Evolutionary conservation across 2,113 vertebrate species (phyloP), one percentile per base, ranked within the genome.

Genomic region (Sitta europaea): DNA sequence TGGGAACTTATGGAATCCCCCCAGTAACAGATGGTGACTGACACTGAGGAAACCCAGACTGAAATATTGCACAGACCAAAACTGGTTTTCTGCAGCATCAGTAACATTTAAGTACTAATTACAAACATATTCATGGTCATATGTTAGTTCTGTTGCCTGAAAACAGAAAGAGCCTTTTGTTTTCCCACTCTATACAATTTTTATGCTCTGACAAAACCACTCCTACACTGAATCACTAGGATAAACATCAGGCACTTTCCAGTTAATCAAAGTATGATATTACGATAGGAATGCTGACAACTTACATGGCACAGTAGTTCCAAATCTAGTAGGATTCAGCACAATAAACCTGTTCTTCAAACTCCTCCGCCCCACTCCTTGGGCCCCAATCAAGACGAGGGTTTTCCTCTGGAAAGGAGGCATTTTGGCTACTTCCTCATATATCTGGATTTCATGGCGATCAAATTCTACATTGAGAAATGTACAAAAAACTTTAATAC

Each of bases 341-440:
- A 99, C 98, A 86, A 99, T 99, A 62, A 99, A 99, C 76, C 99
- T 98, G 98, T 99, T 99, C 97, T 99, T 99, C 96, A 99, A 97
- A 96, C 99, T 99, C 92, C 99, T 98, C 87, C 99, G 98, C 14
- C 99, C 99, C 59, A 99, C 99, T 40, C 99, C 99, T 97, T 99
- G 99, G 38, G 99, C 99, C 63, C 99, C 99, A 91, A 99, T 99
- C 97, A 99, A 98, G 80, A 99, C 98, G 84, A 99, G 97, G 0
- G 99, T 99, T 96, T 99, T 99, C 97, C 99, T 99, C 97, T 99
- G 99, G 96, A 99, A 99, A 4, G 99, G 99, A 71, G 99, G 99
- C 99, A 99, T 99, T 97, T 98, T 99, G 55, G 99, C 98, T 63
- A 99, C 99, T 90, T 99, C 99, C 89, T 99, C 99, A 74, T 99